These are phyloP conservation scores for Erethizon dorsatum DNA, from an alignment of 2,797 vertebrate genomes.

Conservation along the genomic window DNA sequence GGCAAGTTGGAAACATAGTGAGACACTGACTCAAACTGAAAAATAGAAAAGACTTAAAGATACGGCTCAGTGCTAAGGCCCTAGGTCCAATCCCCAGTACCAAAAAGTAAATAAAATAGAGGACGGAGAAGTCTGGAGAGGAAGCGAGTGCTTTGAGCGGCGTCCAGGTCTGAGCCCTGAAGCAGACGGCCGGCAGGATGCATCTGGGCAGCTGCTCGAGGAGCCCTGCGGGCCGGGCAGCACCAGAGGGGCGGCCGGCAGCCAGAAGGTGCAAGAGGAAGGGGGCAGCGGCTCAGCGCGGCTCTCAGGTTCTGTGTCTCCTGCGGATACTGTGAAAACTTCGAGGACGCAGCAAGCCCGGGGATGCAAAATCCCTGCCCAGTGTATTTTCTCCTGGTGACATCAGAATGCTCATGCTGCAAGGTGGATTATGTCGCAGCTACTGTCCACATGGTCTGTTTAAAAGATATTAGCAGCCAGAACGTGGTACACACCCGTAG, in stretches of 20 bases:
- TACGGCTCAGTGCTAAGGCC: not conserved
- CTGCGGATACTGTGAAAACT: not conserved
- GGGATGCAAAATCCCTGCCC: not conserved
- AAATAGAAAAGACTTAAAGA: not conserved
- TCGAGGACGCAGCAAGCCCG: not conserved
- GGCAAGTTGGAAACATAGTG: not conserved
- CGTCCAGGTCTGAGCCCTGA: not conserved
- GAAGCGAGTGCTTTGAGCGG: not conserved
- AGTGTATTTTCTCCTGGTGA: not conserved
- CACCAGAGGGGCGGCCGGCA: not conserved
- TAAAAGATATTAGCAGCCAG: not conserved
- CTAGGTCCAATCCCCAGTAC: not conserved
- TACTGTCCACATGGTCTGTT: not conserved
- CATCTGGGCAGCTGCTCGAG: no score
- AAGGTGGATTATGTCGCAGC: no score
- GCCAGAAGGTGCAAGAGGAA: not conserved
- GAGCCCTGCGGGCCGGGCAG: not conserved
- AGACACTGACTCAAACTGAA: not conserved
- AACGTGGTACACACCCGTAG: not conserved
- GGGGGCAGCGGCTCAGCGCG: not conserved
- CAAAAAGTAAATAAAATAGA: not conserved
- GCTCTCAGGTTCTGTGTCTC: not conserved
- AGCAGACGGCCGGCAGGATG: not conserved
- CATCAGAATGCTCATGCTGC: not conserved
- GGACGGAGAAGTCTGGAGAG: not conserved